Base-by-base conservation (phyloP, 2,797 vertebrate genomes). In the Chromis chromis region DNA sequence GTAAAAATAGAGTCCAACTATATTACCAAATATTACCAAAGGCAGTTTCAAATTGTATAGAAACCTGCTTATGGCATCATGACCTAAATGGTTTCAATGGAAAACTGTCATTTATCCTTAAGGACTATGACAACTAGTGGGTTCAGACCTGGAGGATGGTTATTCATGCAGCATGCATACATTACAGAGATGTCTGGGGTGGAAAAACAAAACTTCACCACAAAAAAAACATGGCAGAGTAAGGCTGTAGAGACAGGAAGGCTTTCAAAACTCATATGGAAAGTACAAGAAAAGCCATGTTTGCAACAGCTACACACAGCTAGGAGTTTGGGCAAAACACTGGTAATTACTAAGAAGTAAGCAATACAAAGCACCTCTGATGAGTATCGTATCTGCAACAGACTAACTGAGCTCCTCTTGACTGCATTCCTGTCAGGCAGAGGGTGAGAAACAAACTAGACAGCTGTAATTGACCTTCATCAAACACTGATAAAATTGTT, bases 131-230 rank as follows among this genome's bases (percentile, higher is more conserved):
- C 42, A 60, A n/a, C 52, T 36, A 24, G 49, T 0, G 31, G 42
- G 21, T 49, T 55, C 13, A 39, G 28, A 68, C 55, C 59, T 42
- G 52, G 54, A 53, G 19, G 21, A 52, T 28, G 62, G 22, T 22
- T 65, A 65, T 63, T 65, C 44, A 71, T 62, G 70, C 13, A 66
- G 28, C 28, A 12, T 28, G n/a, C 31, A 66, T 13, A 42, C 52
- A n/a, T 3, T 33, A 50, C 13, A 66, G 54, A 42, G 40, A 52
- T 42, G 24, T 19, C 39, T 12, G 4, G 1, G 5, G 12, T 21
- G 28, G 16, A 39, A 44, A 39, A 44, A 27, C 21, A 13, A 61
- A 60, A 75, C 28, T 31, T 71, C 11, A 42, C n/a, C 2, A 22
- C 17, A 14, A 36, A 33, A 33, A 36, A 36, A 36, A 11, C 9